Evolutionary conservation across 2,797 vertebrate genomes (phyloP).

Genomic region (Gambusia yucatana): DNA sequence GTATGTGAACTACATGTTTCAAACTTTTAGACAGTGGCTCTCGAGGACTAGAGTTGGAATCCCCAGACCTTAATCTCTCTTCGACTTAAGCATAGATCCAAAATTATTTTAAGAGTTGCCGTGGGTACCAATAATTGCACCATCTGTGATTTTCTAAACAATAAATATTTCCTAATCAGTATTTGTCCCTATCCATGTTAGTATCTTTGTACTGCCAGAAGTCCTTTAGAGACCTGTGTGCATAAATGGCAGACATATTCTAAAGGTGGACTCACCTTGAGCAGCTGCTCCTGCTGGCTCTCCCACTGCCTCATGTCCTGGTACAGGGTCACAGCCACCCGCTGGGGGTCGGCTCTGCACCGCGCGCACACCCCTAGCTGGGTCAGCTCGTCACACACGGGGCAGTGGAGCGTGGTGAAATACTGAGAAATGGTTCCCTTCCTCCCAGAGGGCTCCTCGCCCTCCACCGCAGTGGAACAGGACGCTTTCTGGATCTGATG

Average conservation of each 20-base stretch:
- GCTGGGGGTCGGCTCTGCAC: slow-evolving; percentile 91
- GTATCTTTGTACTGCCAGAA: neutral
- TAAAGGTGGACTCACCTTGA: slow-evolving; percentile 83
- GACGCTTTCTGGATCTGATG: slow-evolving; percentile 89
- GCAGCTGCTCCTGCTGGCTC: slow-evolving; percentile 89
- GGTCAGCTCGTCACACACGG: slow-evolving; percentile 94
- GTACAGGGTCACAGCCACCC: slow-evolving; percentile 89
- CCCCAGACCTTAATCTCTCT: neutral
- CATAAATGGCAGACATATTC: neutral
- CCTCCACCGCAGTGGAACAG: slow-evolving; percentile 68
- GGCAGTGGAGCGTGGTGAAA: slow-evolving; percentile 96
- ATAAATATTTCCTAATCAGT: neutral
- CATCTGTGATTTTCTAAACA: neutral
- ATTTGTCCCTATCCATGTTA: neutral
- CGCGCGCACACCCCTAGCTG: slow-evolving; percentile 91
- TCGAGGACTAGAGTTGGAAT: neutral
- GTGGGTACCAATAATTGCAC: neutral
- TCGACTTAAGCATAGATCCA: neutral
- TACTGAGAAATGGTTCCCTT: slow-evolving; percentile 98
- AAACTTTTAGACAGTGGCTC: no score
- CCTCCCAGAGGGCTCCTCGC: slow-evolving; percentile 80
- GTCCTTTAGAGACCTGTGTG: neutral
- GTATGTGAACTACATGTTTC: no score
- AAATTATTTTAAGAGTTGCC: neutral
- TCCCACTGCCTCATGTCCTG: slow-evolving; percentile 92